Evolutionary conservation across 2,797 vertebrate species (phyloP), one percentile per base, ranked within the genome.

Genomic region (Poeciliopsis presidionis): DNA sequence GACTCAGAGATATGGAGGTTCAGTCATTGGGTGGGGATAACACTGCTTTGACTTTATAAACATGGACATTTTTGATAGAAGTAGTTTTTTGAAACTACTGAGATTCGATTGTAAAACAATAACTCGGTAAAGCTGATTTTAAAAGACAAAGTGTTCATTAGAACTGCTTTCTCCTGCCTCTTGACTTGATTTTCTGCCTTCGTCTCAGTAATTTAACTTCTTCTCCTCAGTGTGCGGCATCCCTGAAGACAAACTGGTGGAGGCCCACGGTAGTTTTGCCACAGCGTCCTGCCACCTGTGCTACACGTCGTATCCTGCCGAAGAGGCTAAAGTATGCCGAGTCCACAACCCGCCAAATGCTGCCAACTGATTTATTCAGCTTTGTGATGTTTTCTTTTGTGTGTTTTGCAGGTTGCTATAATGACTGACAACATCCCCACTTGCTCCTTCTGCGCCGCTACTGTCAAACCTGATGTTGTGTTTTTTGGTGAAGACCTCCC

Each of bases 401-500:
- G 78, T 73, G 14, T 78, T 73, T 72, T 7, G 9, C 86, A 95
- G 94, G 72, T 16, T 9, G 88, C 91, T 49, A 96, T 96, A 61
- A 95, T 96, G 94, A 94, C 72, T 5, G 94, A 92, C 75, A 82
- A 49, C 0, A 65, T 96, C 51, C 96, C 95, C 28, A 89, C 84
- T 1, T 96, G 96, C 77, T 87, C 94, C 0, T 96, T 96, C 85
- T 96, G 96, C 8, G 88, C 94, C 0, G 96, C 94, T 18, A 95
- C 95, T 0, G 95, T 96, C 75, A 96, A 96, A 83, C 96, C 96
- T 0, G 95, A 96, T 5, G 88, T 96, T 0, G 96, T 96, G 67
- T 96, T 96, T 84, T 96, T 96, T 65, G 96, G 96, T 43, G 96
- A 96, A 84, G 95, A 96, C 79, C 95, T 96, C 41, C 96, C 96